These are phyloP conservation scores for Drosophila prostipennis DNA, from an alignment of 2,888 invertebrate species.

Conservation along the genomic window DNA sequence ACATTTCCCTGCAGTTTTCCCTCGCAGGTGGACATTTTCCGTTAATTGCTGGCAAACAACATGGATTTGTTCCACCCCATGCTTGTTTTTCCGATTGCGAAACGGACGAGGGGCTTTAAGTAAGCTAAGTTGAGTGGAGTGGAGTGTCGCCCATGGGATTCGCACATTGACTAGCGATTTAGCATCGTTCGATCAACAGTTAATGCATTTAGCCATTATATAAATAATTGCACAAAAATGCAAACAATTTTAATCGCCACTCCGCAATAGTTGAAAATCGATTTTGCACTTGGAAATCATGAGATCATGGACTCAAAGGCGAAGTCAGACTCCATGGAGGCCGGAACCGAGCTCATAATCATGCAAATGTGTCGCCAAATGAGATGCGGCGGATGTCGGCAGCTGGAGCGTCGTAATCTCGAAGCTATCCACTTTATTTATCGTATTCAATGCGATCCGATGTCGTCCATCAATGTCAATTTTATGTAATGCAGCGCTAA, in stretches of 20 bases:
- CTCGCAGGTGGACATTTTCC: conserved; percentile 17
- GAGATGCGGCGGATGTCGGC: conserved; percentile 60
- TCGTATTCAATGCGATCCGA: conserved; percentile 4
- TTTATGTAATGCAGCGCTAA: conserved; percentile 39
- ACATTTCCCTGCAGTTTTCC: conserved; percentile 27
- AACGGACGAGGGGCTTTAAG: conserved; percentile 4
- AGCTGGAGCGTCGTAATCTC: conserved; percentile 21
- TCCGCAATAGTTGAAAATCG: conserved; percentile 5
- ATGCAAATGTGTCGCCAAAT: conserved; percentile 67
- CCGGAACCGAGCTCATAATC: conserved; percentile 71
- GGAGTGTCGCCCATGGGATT: background rate
- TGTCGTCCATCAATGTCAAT: conserved; percentile 42
- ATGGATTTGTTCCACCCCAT: conserved; percentile 23
- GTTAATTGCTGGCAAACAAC: conserved; percentile 39
- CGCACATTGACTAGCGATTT: conserved; percentile 2
- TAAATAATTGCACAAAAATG: conserved; percentile 48
- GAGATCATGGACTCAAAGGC: background rate
- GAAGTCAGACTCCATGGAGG: conserved; percentile 12
- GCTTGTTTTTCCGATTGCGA: conserved; percentile 16
- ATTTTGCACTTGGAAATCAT: conserved; percentile 16
- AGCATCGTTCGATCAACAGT: conserved; percentile 33
- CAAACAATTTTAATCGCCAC: conserved; percentile 24
- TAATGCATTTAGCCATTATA: conserved; percentile 46
- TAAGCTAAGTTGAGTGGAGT: background rate
- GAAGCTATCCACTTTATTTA: conserved; percentile 7